Conservation (phyloP, 2,888 invertebrate genomes). For the Thalpophila matura region DNA sequence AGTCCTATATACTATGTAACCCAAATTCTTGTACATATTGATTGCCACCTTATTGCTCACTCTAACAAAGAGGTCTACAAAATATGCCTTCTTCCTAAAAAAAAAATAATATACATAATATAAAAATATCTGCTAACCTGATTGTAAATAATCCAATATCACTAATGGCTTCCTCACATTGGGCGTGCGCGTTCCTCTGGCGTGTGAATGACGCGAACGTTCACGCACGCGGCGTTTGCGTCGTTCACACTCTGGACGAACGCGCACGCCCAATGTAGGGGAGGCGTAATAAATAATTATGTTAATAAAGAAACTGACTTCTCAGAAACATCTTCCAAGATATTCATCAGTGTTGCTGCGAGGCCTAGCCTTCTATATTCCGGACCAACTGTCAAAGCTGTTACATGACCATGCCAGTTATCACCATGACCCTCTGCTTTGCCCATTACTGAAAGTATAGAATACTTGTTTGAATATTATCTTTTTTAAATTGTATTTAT, state of each 20-base stretch:
- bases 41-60: slow-evolving; percentile 99
- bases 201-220: too few relatives aligned
- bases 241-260: too few relatives aligned
- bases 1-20: slow-evolving; percentile 98
- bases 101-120: slow-evolving; percentile 32
- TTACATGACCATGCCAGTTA: slow-evolving; percentile 99
- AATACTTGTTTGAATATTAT: background rate
- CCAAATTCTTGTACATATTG: slow-evolving; percentile 98
- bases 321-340: slow-evolving; percentile 98
- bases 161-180: too few relatives aligned
- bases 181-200: too few relatives aligned
- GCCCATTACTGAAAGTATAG: slow-evolving; percentile 96
- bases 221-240: too few relatives aligned
- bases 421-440: slow-evolving; percentile 99
- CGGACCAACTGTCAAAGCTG: slow-evolving; percentile 98
- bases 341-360: slow-evolving; percentile 98
- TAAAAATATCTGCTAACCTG: background rate
- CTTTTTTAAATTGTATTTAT: too few relatives aligned
- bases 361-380: slow-evolving; percentile 97
- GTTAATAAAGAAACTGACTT: slow-evolving; percentile 89
- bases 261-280: too few relatives aligned
- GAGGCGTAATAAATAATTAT: too few relatives aligned
- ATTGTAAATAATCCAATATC: too few relatives aligned
- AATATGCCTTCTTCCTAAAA: slow-evolving; percentile 98
- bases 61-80: slow-evolving; percentile 99